Conservation (phyloP, 92 coral and sea anemone species). For the Palythoa grandis region DNA sequence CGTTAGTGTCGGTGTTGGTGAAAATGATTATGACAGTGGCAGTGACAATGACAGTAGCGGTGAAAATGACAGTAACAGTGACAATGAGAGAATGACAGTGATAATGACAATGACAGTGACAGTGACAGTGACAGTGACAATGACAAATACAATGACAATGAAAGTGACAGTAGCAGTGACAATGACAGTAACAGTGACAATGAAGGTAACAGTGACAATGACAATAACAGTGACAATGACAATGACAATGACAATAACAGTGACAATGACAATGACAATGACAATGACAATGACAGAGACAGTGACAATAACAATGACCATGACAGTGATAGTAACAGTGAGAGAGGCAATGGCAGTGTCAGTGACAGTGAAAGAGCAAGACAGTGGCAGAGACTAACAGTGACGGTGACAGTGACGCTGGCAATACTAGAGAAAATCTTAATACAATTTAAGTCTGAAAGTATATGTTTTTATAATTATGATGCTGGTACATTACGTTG, state of each 20-base stretch:
- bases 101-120: not conserved
- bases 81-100: not conserved
- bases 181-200: not conserved
- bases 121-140: not conserved
- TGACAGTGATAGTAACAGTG: too few relatives aligned
- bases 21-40: not conserved
- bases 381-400: too few relatives aligned
- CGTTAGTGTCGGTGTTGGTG: not conserved
- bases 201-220: not conserved
- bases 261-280: too few relatives aligned
- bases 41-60: not conserved
- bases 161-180: not conserved
- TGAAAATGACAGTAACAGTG: not conserved
- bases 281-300: too few relatives aligned
- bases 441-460: not conserved
- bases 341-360: too few relatives aligned
- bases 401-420: too few relatives aligned
- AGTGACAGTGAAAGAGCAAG: too few relatives aligned
- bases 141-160: not conserved
- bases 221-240: not conserved
- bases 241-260: not conserved
- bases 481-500: not conserved
- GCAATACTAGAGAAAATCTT: too few relatives aligned
- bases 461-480: too few relatives aligned
- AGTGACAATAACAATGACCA: too few relatives aligned